Evolutionary conservation across 2,888 invertebrate genomes (phyloP), one percentile per base, ranked within the genome.

Genomic region (Nemotelus pantherinus): DNA sequence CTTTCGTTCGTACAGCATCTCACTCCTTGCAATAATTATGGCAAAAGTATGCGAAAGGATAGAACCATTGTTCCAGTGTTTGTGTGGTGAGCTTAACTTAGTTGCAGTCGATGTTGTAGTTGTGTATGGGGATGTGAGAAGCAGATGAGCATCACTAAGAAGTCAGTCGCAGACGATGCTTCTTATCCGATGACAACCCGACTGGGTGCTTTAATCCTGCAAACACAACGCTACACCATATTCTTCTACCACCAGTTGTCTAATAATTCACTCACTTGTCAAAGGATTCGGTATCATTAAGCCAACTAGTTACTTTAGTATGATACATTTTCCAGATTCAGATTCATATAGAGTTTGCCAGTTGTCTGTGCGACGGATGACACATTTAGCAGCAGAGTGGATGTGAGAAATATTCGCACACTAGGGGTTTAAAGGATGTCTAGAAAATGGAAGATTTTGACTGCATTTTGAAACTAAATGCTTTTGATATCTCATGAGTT

Each of bases 261-360:
- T 74, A 74, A 74, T 74, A 74, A 60, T 74, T 74, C 74, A 74
- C 74, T 74, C 74, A 74, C 74, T 74, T 74, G 74, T 74, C 74
- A 48, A 60, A 60, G 70, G 74, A 74, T 63, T 74, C 48, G n/a
- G 63, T 63, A 63, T 48, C 74, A 63, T 74, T 63, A 74, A 60
- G 50, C 63, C 60, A 74, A 50, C 50, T 63, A 41, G 63, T 63
- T 63, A 41, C 6, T 53, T 6, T 6, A 53, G 53, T 1, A 53
- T 53, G 25, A 25, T 25, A 25, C 25, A 25, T 25, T 25, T 25
- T 25, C 25, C 25, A 25, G 25, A 25, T 25, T 25, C 25, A 25
- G 25, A 25, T 25, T 25, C 25, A 25, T 25, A 25, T 25, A 25
- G 25, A 25, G 25, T 25, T 25, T 25, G 25, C 25, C 25, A 25